phyloP scores from a whole-genome alignment of 30 jellyfish, hydroid and myxozoan species.

The Aurelia coerulea region DNA sequence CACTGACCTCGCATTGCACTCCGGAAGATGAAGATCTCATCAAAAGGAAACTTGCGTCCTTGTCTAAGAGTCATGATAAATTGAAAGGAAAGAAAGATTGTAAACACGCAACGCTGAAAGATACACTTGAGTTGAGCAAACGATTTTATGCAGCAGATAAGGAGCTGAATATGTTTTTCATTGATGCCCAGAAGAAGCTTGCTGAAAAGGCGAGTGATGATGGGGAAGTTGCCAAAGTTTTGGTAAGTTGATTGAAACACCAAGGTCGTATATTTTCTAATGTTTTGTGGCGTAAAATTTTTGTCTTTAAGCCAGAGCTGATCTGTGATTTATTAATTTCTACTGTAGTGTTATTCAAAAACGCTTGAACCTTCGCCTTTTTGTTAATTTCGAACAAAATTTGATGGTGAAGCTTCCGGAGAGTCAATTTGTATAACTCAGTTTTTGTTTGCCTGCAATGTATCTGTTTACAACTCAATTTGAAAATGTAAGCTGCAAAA shows the following conservation, averaged over 20 bases:
- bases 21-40: conserved; percentile 70
- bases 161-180: conserved; percentile 51
- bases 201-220: conserved; percentile 6
- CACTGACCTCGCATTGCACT: conserved; percentile 67
- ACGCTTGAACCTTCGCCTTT: too few species aligned
- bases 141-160: conserved; percentile 53
- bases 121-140: conserved; percentile 51
- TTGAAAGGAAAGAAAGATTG: conserved; percentile 41
- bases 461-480: too few species aligned
- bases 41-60: conserved; percentile 45
- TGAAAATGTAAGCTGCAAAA: too few species aligned
- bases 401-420: too few species aligned
- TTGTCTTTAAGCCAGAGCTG: too few species aligned
- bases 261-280: background rate
- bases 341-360: too few species aligned
- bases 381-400: too few species aligned
- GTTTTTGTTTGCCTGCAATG: too few species aligned
- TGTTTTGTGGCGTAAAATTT: too few species aligned
- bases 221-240: conserved; percentile 52
- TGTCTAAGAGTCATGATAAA: conserved; percentile 23
- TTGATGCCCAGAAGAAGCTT: conserved; percentile 22
- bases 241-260: conserved; percentile 4
- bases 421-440: too few species aligned
- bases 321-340: too few species aligned
- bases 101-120: conserved; percentile 44